Evolutionary conservation across 1,140 invertebrate species (phyloP).

Genomic region (Lutraria rhynchaena): DNA sequence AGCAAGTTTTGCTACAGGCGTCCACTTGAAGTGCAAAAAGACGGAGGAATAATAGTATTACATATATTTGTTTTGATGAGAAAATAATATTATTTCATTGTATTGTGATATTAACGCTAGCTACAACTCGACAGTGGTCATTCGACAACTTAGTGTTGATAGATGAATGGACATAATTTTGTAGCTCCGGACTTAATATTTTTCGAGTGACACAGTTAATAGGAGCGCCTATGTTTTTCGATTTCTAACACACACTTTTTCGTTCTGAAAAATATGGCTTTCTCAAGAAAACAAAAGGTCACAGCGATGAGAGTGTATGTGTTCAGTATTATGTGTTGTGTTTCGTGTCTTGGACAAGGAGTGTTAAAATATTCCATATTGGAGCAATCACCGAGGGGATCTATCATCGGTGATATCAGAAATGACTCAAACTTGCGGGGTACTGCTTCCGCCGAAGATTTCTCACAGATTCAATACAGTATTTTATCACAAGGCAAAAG

Average conservation of each 20-base stretch:
- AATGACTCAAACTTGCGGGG: conserved; percentile 63
- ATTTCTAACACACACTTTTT: neutral
- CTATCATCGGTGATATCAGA: conserved; percentile 68
- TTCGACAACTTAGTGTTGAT: neutral
- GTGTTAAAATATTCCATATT: conserved; percentile 48
- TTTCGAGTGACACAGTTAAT: conserved; percentile 18
- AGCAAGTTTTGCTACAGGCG: conserved; percentile 29
- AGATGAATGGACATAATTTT: conserved; percentile 11
- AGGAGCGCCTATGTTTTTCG: neutral
- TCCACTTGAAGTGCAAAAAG: neutral
- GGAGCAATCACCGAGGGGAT: conserved; percentile 27
- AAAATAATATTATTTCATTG: conserved; percentile 55
- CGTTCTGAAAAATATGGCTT: neutral
- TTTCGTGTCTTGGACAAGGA: conserved; percentile 34
- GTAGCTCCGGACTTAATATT: neutral
- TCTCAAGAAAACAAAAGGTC: neutral
- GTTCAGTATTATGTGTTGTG: conserved; percentile 9
- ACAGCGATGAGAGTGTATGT: conserved; percentile 21
- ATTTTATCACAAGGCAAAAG: conserved; percentile 57
- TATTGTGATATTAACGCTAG: conserved; percentile 39
- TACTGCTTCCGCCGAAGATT: conserved; percentile 39
- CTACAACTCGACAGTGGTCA: conserved; percentile 12
- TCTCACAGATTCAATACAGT: conserved; percentile 59
- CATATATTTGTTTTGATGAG: conserved; percentile 52
- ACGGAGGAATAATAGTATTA: conserved; percentile 49